Base-by-base conservation (phyloP, 2,113 vertebrate genomes). In the Tychaedon coryphoeus region DNA sequence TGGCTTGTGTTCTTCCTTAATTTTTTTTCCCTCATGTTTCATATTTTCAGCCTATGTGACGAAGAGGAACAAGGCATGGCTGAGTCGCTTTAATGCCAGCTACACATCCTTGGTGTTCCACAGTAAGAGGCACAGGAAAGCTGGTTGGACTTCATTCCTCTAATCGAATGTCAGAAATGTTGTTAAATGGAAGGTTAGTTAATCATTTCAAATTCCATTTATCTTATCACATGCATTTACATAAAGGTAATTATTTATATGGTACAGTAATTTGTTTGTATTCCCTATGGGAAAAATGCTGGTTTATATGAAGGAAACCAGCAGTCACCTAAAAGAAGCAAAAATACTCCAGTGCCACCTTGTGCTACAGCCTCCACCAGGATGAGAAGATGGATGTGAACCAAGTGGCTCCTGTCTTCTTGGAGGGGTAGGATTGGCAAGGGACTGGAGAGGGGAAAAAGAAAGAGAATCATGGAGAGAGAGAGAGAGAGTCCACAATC, bases 141-240 rank as follows among this genome's bases (percentile, higher is more conserved):
- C 91, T 93, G 66, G 88, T 96, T 95, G 90, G 86, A 74, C 90
- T 91, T 93, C 92, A 85, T 95, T 97, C 90, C 74, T 88, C 47
- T 38, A 91, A 94, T 56, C 81, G 85, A 77, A 88, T 66, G 86
- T 96, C 95, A 96, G 82, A 94, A 96, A 92, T 64, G 95, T 89
- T 96, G 91, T 97, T 96, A 95, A 90, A 96, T 81, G 36, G 88
- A 97, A 96, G 96, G 94, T 96, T 95, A 97, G 95, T 97, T 96
- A 97, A 97, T 97, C 17, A 97, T 96, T 97, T 93, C 88, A 96
- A 72, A 77, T 88, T 90, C 72, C 64, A 90, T 96, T 93, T 96
- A 86, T 96, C 94, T 96, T 96, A 96, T 95, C 93, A 94, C 93
- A 76, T 79, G 28, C 86, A 96, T 95, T 97, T 95, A 73, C 93